phyloP scores from a whole-genome alignment of 1,140 invertebrate species.

The Sycobia sp. region DNA sequence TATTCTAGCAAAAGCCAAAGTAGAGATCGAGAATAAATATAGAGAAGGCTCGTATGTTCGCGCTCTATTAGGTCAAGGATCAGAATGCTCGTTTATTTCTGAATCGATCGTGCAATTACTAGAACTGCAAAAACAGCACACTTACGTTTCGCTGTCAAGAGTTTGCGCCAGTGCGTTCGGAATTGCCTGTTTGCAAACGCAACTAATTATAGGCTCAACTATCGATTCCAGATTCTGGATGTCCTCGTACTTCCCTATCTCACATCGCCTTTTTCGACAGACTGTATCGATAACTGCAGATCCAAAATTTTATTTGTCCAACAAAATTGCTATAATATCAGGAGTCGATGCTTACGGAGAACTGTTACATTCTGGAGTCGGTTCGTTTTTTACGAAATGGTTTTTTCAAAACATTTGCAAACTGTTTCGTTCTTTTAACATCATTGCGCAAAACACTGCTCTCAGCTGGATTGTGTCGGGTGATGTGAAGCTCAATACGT shows the following conservation, averaged over 20 bases:
- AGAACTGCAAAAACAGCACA: neutral
- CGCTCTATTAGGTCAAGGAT: slow-evolving; percentile 19
- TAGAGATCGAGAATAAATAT: neutral
- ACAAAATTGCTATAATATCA: slow-evolving; percentile 27
- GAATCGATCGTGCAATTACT: neutral
- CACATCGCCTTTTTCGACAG: neutral
- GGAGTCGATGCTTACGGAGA: slow-evolving; percentile 30
- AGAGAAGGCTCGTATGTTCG: neutral
- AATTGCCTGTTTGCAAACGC: neutral
- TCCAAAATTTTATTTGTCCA: slow-evolving; percentile 14
- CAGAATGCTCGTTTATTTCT: slow-evolving; percentile 4
- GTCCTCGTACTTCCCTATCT: neutral
- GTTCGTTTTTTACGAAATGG: too few relatives aligned
- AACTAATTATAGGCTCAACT: neutral
- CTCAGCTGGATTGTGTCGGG: slow-evolving; percentile 47
- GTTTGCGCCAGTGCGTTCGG: neutral
- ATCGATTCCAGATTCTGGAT: neutral
- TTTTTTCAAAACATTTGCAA: too few relatives aligned
- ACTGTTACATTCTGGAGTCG: slow-evolving; percentile 22
- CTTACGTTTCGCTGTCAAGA: neutral
- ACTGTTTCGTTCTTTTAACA: neutral
- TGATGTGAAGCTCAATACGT: neutral
- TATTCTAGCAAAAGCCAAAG: neutral
- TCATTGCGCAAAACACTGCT: too few relatives aligned
- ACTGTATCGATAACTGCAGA: slow-evolving; percentile 11